Evolutionary conservation across 2,888 invertebrate species (phyloP).

Genomic region (Taphrorychus bicolor): DNA sequence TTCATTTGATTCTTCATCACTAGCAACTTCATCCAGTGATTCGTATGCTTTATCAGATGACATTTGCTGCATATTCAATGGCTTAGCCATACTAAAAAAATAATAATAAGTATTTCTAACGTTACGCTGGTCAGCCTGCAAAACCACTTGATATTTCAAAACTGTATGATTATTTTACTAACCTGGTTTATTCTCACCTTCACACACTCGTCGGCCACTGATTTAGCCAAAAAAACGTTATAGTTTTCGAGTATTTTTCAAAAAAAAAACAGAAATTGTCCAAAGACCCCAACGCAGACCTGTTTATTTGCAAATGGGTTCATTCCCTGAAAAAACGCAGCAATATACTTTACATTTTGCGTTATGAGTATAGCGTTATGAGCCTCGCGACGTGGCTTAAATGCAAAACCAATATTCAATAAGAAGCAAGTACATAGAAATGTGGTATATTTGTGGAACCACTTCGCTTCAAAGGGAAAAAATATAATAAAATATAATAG

Average conservation of each 20-base stretch:
- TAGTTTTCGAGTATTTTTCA: not conserved
- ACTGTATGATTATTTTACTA: not conserved
- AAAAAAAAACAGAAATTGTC: not conserved
- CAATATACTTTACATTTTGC: not conserved
- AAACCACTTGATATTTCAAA: not conserved
- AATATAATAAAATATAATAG: no score
- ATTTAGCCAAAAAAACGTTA: not conserved
- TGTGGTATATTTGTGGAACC: constrained; percentile 1
- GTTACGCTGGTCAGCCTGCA: not conserved
- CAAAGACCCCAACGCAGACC: not conserved
- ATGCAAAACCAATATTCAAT: not conserved
- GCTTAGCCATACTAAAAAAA: not conserved
- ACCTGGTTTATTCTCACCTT: not conserved
- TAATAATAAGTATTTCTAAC: not conserved
- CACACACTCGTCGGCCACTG: not conserved
- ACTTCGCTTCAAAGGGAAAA: not conserved
- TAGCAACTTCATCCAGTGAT: not conserved
- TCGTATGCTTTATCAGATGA: not conserved
- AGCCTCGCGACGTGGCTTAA: not conserved
- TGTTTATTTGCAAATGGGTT: not conserved
- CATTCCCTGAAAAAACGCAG: not conserved
- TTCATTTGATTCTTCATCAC: not conserved
- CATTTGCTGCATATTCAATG: not conserved
- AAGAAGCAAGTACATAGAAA: not conserved
- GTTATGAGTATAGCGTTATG: not conserved